phyloP scores from a whole-genome alignment of 2,888 invertebrate species.

The Brenthis daphne region DNA sequence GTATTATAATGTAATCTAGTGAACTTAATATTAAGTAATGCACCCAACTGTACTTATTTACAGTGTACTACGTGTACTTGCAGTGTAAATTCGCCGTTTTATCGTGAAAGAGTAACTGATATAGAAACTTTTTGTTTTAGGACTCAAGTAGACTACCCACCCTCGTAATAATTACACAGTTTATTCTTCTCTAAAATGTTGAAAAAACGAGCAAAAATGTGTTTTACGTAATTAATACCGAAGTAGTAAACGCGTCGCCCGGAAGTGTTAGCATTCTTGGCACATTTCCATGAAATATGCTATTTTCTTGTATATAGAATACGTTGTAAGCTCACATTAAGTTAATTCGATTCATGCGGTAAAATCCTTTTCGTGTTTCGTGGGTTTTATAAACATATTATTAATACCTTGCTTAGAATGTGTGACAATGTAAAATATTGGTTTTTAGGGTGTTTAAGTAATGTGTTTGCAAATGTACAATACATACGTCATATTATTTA shows the following conservation, averaged over 20 bases:
- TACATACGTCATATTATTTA: no score
- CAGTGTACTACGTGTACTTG: no score
- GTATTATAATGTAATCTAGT: no score
- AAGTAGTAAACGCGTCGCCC: conserved; percentile 13
- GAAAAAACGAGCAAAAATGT: not conserved
- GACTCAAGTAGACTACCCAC: no score
- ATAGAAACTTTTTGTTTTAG: no score
- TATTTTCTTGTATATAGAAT: conserved; percentile 10
- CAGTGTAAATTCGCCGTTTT: no score
- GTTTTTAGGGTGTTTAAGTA: no score
- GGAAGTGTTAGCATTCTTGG: conserved; percentile 27
- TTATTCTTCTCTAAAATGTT: not conserved
- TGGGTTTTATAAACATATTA: conserved; percentile 9
- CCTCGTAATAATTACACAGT: no score
- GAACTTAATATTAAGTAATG: no score
- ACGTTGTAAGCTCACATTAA: conserved; percentile 14
- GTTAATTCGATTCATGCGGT: conserved; percentile 12
- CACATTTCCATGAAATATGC: conserved; percentile 16
- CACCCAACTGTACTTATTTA: no score
- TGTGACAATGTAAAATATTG: not conserved
- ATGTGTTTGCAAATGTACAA: no score
- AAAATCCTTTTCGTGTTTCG: conserved; percentile 16
- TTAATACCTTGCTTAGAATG: not conserved
- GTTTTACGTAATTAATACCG: conserved; percentile 17
- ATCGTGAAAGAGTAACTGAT: no score